Conservation (phyloP, 2,888 invertebrate species). For the Pheosia tremula region DNA sequence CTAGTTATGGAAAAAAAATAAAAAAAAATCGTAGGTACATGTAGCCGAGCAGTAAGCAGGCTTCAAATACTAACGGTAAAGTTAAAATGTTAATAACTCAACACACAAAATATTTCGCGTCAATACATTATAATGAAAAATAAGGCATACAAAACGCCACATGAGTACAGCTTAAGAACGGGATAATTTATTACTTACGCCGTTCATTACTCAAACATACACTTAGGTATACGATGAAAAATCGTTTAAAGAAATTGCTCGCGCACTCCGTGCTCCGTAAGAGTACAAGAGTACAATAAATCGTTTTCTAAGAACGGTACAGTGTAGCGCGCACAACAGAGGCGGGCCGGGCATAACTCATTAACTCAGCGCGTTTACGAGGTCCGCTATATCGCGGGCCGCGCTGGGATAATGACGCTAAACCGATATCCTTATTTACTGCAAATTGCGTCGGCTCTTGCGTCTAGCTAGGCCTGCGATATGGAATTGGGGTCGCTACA, state of each 20-base stretch:
- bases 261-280: constrained; percentile 34
- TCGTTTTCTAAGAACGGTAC: constrained; percentile 50
- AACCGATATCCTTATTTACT: constrained; percentile 83
- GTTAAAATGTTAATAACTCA: constrained; percentile 27
- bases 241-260: constrained; percentile 56
- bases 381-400: constrained; percentile 53
- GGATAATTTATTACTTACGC: constrained; percentile 42
- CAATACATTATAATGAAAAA: constrained; percentile 31
- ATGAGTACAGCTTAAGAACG: constrained; percentile 31
- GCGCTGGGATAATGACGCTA: constrained; percentile 72
- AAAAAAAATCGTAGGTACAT: no score
- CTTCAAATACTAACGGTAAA: constrained; percentile 14
- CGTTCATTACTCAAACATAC: constrained; percentile 44
- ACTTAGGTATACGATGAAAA: constrained; percentile 45
- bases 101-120: constrained; percentile 28
- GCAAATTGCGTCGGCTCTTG: constrained; percentile 72
- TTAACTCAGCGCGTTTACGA: constrained; percentile 60
- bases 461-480: constrained; percentile 42
- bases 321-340: constrained; percentile 39
- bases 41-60: neutral
- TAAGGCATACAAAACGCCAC: constrained; percentile 27
- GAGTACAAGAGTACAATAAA: constrained; percentile 46
- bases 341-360: constrained; percentile 45
- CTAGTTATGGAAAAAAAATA: no score
- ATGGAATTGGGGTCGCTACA: constrained; percentile 37